phyloP scores from a whole-genome alignment of 2,888 invertebrate genomes.

The Lasioglossum villosulum region DNA sequence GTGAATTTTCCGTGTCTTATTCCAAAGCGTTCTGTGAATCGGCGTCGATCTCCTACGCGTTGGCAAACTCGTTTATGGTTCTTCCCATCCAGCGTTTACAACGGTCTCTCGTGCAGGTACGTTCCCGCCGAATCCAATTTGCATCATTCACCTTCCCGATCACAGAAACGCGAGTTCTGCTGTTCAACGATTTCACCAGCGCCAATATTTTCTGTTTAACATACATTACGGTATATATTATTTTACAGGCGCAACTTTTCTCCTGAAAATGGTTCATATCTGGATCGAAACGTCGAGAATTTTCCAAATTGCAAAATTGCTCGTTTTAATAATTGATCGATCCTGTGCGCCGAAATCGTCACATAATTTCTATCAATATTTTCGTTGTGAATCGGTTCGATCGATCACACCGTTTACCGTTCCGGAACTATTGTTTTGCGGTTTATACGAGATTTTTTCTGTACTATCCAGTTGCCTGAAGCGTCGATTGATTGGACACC shows the following conservation, averaged over 20 bases:
- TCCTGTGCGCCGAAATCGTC: no score
- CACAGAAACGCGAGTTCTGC: background rate
- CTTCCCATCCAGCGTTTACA: background rate
- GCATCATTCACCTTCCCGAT: background rate
- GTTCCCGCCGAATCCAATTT: constrained; percentile 34
- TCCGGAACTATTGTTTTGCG: background rate
- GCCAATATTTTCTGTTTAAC: no score
- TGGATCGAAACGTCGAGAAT: no score
- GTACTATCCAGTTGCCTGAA: background rate
- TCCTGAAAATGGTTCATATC: no score
- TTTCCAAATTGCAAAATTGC: no score
- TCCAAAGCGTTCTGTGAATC: background rate
- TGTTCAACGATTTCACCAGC: background rate
- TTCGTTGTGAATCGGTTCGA: background rate
- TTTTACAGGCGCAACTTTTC: no score
- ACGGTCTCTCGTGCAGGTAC: constrained; percentile 14
- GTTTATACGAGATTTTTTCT: background rate
- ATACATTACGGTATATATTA: no score
- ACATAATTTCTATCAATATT: no score
- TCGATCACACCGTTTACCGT: background rate
- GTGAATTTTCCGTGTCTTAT: background rate
- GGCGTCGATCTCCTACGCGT: background rate
- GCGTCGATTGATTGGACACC: background rate
- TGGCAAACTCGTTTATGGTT: constrained; percentile 5
- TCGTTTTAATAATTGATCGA: no score